Evolutionary conservation across 2,113 vertebrate species (phyloP).

Genomic region (Dipodomys merriami): DNA sequence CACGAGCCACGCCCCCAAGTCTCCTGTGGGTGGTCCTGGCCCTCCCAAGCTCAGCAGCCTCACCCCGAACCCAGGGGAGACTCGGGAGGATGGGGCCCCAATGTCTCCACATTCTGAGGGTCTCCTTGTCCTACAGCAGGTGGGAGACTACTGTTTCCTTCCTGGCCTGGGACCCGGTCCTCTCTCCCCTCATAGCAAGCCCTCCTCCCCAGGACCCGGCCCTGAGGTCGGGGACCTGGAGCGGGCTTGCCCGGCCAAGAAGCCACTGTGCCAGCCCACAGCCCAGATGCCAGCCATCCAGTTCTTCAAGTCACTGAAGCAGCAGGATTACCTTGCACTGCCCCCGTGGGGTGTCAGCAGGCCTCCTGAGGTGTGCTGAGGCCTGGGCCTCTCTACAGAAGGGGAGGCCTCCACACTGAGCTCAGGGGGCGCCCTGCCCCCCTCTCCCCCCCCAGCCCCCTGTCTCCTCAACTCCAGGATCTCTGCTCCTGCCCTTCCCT

Average conservation of each 20-base stretch:
- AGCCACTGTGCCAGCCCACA: background rate
- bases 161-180: slow-evolving; percentile 74
- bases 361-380: slow-evolving; percentile 74
- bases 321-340: slow-evolving; percentile 81
- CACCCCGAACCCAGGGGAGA: background rate
- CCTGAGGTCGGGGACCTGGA: background rate
- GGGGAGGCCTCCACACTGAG: background rate
- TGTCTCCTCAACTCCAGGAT: too few relatives aligned
- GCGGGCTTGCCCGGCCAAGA: background rate
- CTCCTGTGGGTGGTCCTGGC: background rate
- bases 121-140: slow-evolving; percentile 86
- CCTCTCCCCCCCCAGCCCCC: too few relatives aligned
- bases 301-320: slow-evolving; percentile 86
- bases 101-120: slow-evolving; percentile 82
- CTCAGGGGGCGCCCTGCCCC: background rate
- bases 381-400: background rate
- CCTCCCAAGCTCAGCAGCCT: background rate
- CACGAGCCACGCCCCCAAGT: background rate
- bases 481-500: rapidly evolving
- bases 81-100: slow-evolving; percentile 48
- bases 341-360: slow-evolving; percentile 72
- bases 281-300: slow-evolving; percentile 83
- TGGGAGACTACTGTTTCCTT: slow-evolving; percentile 88
- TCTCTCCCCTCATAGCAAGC: slow-evolving; percentile 47
- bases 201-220: background rate